Evolutionary conservation across 2,797 vertebrate genomes (phyloP).

Genomic region (Clarias platycephalus): DNA sequence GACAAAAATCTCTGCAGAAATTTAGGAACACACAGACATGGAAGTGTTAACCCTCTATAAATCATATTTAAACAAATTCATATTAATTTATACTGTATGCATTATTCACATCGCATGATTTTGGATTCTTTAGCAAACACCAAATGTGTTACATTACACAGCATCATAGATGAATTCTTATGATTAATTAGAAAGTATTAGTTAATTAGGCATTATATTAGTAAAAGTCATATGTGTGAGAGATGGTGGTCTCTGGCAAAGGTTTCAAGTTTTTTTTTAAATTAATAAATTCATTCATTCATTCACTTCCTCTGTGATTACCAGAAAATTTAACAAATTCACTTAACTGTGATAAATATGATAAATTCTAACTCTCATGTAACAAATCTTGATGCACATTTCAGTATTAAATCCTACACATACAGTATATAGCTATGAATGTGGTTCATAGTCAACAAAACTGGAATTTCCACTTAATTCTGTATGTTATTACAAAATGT

Average conservation of each 20-base stretch:
- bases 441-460: not conserved
- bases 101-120: not conserved
- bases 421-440: not conserved
- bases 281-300: not conserved
- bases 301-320: not conserved
- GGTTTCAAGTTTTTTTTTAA: not conserved
- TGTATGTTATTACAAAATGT: not conserved
- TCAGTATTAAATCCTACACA: not conserved
- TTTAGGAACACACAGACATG: not conserved
- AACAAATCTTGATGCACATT: not conserved
- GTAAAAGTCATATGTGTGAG: not conserved
- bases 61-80: not conserved
- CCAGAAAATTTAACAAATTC: no score
- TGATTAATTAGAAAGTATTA: conserved; percentile 32
- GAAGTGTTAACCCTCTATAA: not conserved
- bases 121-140: conserved; percentile 11
- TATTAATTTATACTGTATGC: not conserved
- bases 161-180: conserved; percentile 27
- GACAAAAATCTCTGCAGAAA: not conserved
- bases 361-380: no score
- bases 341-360: no score
- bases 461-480: not conserved
- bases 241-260: not conserved
- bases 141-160: conserved; percentile 31
- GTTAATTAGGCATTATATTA: not conserved